Percentiles rank a stretch among this genome's conserved stretches.
Evolutionary conservation across 2,888 invertebrate genomes (phyloP).

Genomic region (Rhingia campestris): DNA sequence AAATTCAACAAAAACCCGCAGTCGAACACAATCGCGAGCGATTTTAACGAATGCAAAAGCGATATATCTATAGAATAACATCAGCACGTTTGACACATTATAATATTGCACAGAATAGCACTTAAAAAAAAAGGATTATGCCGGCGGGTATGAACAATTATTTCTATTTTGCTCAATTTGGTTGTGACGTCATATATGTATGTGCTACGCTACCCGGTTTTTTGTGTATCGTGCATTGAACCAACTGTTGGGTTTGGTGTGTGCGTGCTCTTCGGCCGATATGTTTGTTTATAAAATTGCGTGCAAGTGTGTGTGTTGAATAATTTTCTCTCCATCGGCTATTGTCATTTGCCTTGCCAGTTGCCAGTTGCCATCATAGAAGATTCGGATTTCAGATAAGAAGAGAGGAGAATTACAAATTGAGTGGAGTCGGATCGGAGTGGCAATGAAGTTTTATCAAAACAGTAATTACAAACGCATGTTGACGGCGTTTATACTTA

Average conservation of each 20-base stretch:
- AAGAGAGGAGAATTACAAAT: slow-evolving; percentile 40
- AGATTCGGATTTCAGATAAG: slow-evolving; percentile 16
- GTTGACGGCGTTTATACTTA: slow-evolving; percentile 25
- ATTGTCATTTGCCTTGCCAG: not conserved
- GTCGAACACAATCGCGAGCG: too few species aligned
- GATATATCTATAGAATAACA: too few species aligned
- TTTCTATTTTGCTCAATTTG: not conserved
- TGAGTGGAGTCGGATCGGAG: slow-evolving; percentile 23
- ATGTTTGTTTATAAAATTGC: slow-evolving; percentile 58
- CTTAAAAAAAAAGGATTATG: too few species aligned
- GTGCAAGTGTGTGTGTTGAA: slow-evolving; percentile 27
- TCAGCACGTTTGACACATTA: too few species aligned
- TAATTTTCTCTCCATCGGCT: not conserved
- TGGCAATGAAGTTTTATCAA: slow-evolving; percentile 35
- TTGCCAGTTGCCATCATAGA: not conserved
- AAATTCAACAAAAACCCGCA: too few species aligned
- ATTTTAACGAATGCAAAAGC: too few species aligned
- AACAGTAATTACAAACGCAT: slow-evolving; percentile 46
- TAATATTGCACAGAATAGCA: too few species aligned
- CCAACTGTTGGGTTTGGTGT: slow-evolving; percentile 64
- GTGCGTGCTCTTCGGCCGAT: slow-evolving; percentile 26
- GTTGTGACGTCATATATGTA: not conserved
- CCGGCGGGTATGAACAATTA: too few species aligned
- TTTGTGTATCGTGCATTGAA: slow-evolving; percentile 47
- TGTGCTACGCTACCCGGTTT: slow-evolving; percentile 6